Base-by-base conservation (phyloP, 2,888 invertebrate species). In the Ichneumoninae sp. region DNA sequence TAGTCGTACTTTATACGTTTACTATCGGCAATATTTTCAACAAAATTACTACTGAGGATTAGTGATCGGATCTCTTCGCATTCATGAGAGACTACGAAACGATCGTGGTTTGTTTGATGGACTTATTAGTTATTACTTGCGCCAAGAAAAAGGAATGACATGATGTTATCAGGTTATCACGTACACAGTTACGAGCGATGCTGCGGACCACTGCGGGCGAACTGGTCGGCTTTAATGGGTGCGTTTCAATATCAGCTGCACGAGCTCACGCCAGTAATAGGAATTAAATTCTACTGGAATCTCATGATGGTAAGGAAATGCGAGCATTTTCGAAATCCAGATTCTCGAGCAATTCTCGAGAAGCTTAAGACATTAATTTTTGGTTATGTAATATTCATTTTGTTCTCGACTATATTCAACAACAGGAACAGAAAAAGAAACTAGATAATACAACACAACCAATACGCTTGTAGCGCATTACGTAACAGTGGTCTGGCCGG, bases 111-210 rank as follows among this genome's bases (percentile, higher is more conserved):
- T 10, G 19, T 52, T 66, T 65, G 3, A 72, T 65, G 3, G 22
- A 57, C 57, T 54, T 60, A 68, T 77, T n/a, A 74, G 40, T 82
- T 86, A 85, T 89, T 89, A 90, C 90, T 89, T 89, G 89, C 72
- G 65, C 75, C 66, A 30, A 81, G 86, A 68, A 83, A 88, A 82
- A 87, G 74, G 77, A 86, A 78, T 81, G 87, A 84, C 90, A 89
- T 89, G 86, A 33, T 74, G 71, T 54, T 33, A 66, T 8, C 60
- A 54, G 26, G 70, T 70, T 83, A 82, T 87, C 79, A 90, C 87
- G 86, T 87, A 86, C 82, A 50, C 82, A 50, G 40, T 60, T 62
- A 19, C 60, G 68, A 72, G 33, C 6, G 47, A 62, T 62, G 36
- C 60, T 79, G 10, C 44, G n/a, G 54, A 76, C 71, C 54, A 22